Conservation (phyloP, 1,140 invertebrate species). For the Drosophila kurseongensis region DNA sequence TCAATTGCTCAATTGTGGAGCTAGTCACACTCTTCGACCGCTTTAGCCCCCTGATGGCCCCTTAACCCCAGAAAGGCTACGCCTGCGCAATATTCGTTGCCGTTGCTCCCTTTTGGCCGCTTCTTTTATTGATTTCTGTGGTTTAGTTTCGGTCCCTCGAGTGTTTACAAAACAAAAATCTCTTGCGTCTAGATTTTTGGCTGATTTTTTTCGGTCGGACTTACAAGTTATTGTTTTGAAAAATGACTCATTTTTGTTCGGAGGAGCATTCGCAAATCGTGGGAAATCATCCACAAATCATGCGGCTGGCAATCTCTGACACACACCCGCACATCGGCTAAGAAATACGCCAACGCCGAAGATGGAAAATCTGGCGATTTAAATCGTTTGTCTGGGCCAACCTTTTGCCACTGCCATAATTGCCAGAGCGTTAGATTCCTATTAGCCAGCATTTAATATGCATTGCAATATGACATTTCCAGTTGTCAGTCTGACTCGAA, state of each 20-base stretch:
- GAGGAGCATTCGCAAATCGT: conserved; percentile 68
- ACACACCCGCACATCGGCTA: conserved; percentile 60
- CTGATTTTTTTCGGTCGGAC: conserved; percentile 31
- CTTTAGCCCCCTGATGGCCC: neutral
- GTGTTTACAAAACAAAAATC: conserved; percentile 44
- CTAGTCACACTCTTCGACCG: conserved; percentile 31
- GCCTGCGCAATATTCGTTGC: conserved; percentile 66
- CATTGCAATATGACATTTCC: conserved; percentile 66
- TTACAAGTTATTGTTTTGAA: conserved; percentile 79
- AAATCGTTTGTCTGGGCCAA: conserved; percentile 51
- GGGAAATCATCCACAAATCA: conserved; percentile 67
- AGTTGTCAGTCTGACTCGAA: conserved; percentile 40
- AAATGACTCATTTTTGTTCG: conserved; percentile 63
- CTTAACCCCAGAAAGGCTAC: conserved; percentile 27
- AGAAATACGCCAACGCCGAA: conserved; percentile 50
- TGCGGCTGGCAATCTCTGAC: conserved; percentile 56
- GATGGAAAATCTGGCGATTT: conserved; percentile 39
- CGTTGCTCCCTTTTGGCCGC: conserved; percentile 64
- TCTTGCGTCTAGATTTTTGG: conserved; percentile 56
- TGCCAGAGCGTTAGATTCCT: conserved; percentile 66
- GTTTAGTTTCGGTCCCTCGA: conserved; percentile 55
- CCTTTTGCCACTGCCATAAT: conserved; percentile 63
- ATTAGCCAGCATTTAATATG: conserved; percentile 72
- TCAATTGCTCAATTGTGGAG: conserved; percentile 80
- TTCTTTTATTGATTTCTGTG: conserved; percentile 81